Evolutionary conservation across 2,113 vertebrate genomes (phyloP).

Genomic region (Nothobranchius furzeri): DNA sequence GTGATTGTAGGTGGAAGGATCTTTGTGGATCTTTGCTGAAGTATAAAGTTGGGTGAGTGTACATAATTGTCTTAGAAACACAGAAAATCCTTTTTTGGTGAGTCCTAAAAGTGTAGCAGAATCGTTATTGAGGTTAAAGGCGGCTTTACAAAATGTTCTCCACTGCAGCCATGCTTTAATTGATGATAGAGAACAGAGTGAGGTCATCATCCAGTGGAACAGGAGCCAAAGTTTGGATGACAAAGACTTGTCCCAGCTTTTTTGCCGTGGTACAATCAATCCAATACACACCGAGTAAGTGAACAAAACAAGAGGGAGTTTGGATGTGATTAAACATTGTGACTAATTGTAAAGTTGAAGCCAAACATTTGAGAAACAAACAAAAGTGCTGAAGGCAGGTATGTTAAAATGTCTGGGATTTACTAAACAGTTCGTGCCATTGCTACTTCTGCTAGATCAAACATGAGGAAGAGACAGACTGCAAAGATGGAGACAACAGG

Average conservation of each 20-base stretch:
- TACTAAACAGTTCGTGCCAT: not conserved
- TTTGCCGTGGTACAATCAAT: not conserved
- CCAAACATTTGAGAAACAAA: not conserved
- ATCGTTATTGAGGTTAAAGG: too few relatives aligned
- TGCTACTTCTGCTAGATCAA: not conserved
- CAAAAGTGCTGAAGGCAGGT: not conserved
- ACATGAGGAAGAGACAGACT: not conserved
- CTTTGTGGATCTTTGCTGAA: too few relatives aligned
- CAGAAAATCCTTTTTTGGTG: too few relatives aligned
- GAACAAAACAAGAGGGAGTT: not conserved
- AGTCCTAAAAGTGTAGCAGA: too few relatives aligned
- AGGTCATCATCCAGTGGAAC: too few relatives aligned
- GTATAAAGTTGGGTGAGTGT: too few relatives aligned
- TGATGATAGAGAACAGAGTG: too few relatives aligned
- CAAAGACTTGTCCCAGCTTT: not conserved
- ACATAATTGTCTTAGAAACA: too few relatives aligned
- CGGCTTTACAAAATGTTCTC: too few relatives aligned
- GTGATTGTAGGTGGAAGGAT: too few relatives aligned
- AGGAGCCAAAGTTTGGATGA: too few relatives aligned
- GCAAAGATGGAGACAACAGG: not conserved
- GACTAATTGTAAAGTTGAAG: not conserved
- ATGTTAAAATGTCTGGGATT: not conserved
- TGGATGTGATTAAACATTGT: not conserved
- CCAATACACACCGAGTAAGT: not conserved
- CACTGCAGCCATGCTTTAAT: too few relatives aligned